phyloP scores from a whole-genome alignment of 2,113 vertebrate species.

The Bucco capensis region DNA sequence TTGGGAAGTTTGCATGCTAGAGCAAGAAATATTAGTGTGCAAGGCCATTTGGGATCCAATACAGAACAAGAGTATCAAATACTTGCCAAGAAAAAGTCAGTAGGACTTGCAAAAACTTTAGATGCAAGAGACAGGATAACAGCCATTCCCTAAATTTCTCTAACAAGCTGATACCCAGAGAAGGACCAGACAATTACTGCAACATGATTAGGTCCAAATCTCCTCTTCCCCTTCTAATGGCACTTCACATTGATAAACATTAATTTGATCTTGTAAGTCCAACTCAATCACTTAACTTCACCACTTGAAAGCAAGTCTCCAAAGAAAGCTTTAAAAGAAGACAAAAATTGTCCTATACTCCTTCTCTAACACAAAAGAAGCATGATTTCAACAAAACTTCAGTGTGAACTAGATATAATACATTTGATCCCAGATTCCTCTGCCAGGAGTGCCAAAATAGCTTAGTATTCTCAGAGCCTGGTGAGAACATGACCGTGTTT shows the following conservation, averaged over 20 bases:
- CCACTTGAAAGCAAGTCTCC: neutral
- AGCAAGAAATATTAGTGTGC: neutral
- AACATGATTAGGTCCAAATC: neutral
- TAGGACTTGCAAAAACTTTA: neutral
- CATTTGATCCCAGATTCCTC: neutral
- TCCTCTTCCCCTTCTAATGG: neutral
- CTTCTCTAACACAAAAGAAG: neutral
- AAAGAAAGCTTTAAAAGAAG: neutral
- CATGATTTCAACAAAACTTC: neutral
- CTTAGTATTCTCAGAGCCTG: neutral
- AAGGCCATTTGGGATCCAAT: neutral
- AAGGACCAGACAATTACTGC: neutral
- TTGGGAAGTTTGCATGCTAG: neutral
- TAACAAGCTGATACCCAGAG: neutral
- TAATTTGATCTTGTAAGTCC: neutral
- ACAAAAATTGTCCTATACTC: neutral
- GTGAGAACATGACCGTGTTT: neutral
- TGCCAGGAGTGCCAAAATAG: neutral
- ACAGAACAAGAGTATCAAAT: neutral
- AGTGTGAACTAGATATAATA: neutral
- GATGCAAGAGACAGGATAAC: neutral
- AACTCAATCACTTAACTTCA: neutral
- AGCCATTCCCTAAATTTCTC: neutral
- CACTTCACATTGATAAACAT: neutral
- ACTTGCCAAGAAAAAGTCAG: neutral